Evolutionary conservation across 2,113 vertebrate genomes (phyloP).

Genomic region (Vimba vimba): DNA sequence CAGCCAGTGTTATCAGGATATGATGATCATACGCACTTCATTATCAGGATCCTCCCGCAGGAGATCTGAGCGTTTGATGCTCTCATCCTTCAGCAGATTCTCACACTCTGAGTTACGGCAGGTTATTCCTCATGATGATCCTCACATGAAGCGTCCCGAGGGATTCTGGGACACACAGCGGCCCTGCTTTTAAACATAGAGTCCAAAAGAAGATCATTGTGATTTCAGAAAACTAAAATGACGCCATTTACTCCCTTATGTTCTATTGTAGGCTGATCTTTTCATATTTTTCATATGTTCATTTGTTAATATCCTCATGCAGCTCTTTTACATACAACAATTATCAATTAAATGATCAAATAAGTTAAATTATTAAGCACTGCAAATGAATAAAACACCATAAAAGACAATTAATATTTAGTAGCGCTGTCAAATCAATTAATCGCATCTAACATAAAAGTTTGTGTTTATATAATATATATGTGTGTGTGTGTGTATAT

Average conservation of each 20-base stretch:
- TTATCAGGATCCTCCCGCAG: neutral
- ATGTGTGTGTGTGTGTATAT: too few relatives aligned
- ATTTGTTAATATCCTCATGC: neutral
- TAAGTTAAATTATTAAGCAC: too few relatives aligned
- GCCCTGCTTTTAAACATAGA: neutral
- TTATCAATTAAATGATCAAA: neutral
- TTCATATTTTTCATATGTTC: neutral
- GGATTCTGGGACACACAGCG: neutral
- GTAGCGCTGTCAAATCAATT: too few relatives aligned
- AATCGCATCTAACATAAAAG: too few relatives aligned
- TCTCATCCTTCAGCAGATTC: neutral
- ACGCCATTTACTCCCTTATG: neutral
- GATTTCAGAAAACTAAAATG: neutral
- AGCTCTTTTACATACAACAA: neutral
- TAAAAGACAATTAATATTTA: neutral
- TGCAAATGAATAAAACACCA: too few relatives aligned
- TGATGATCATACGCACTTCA: neutral
- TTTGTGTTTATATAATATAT: too few relatives aligned
- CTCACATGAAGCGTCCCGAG: neutral
- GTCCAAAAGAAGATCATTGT: neutral
- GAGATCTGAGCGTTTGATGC: neutral
- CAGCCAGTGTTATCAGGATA: neutral
- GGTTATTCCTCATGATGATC: conserved; percentile 27
- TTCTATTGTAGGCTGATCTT: neutral
- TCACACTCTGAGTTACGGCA: too few relatives aligned